phyloP scores from a whole-genome alignment of 2,113 vertebrate genomes.

The Chinchilla lanigera region DNA sequence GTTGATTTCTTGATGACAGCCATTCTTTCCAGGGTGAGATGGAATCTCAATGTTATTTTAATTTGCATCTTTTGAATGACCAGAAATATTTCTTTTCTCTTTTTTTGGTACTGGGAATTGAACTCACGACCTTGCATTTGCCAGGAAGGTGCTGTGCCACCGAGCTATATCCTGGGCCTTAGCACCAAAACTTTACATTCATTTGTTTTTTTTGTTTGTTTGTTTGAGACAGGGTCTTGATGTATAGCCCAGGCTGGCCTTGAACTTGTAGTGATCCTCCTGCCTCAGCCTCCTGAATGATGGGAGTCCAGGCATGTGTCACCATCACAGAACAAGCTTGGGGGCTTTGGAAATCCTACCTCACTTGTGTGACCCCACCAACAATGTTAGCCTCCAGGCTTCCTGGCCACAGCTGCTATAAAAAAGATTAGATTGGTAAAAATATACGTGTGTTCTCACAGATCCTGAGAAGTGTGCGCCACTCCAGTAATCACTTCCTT shows the following conservation, averaged over 20 bases:
- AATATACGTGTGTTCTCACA: not conserved
- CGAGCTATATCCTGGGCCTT: too few species aligned
- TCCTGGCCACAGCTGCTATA: not conserved
- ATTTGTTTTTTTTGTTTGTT: not conserved
- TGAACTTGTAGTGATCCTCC: not conserved
- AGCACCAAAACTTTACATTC: not conserved
- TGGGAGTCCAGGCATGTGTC: not conserved
- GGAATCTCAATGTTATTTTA: too few species aligned
- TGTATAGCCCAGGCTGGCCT: too few species aligned
- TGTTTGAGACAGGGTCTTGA: not conserved
- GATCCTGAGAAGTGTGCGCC: constrained; percentile 73
- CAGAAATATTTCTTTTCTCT: too few species aligned
- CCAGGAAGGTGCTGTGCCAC: too few species aligned
- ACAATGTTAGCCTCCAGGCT: not conserved
- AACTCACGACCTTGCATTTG: too few species aligned
- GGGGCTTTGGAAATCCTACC: not conserved
- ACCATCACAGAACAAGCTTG: not conserved
- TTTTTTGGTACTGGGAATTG: too few species aligned
- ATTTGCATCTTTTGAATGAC: too few species aligned
- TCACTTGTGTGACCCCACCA: not conserved
- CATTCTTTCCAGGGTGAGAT: too few species aligned
- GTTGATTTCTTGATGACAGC: too few species aligned
- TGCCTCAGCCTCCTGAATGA: not conserved
- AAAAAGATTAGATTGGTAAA: not conserved
- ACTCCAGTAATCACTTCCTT: constrained; percentile 85